Evolutionary conservation across 2,888 invertebrate genomes (phyloP).

Genomic region (Scrobipalpa atriplicella): DNA sequence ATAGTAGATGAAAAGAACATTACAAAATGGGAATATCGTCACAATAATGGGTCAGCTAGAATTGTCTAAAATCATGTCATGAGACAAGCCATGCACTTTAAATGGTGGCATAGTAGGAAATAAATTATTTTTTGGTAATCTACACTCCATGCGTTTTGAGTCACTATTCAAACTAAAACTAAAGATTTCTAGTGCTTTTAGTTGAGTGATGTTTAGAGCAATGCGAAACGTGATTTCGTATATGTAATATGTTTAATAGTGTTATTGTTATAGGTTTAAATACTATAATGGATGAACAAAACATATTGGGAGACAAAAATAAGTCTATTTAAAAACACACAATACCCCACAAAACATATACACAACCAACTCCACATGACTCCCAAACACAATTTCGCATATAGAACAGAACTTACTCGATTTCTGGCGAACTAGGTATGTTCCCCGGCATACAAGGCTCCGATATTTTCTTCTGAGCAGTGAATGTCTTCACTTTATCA

Average conservation of each 20-base stretch:
- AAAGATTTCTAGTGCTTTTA: background rate
- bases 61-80: background rate
- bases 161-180: constrained; percentile 13
- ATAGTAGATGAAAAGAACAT: too few relatives aligned
- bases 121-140: background rate
- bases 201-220: background rate
- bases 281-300: too few relatives aligned
- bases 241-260: background rate
- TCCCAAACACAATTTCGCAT: background rate
- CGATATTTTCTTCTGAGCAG: constrained; percentile 74
- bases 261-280: background rate
- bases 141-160: constrained; percentile 17
- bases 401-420: constrained; percentile 82
- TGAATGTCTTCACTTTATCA: constrained; percentile 82
- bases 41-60: background rate
- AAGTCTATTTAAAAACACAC: background rate
- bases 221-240: background rate
- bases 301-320: too few relatives aligned
- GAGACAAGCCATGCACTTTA: constrained; percentile 16
- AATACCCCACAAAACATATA: constrained; percentile 4
- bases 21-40: background rate
- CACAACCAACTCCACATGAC: constrained; percentile 18
- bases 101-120: background rate
- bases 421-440: constrained; percentile 86
- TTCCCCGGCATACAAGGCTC: constrained; percentile 82